Conservation (phyloP, 53 echinoderm and acorn worm genomes). For the Holothuria scabra region DNA sequence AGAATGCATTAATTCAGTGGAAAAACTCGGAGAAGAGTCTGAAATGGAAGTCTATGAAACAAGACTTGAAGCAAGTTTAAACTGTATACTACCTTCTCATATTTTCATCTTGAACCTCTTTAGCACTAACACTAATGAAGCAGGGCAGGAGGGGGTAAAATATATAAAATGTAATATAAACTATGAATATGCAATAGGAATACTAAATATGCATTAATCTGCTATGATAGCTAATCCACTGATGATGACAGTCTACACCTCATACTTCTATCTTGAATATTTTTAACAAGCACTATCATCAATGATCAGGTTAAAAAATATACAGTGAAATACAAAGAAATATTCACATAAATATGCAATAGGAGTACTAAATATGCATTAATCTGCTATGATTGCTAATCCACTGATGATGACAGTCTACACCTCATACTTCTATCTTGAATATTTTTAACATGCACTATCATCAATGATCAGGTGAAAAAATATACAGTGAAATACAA, state of each 20-base stretch:
- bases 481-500: background rate
- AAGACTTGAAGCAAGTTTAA: too few relatives aligned
- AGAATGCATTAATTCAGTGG: background rate
- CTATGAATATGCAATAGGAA: too few relatives aligned
- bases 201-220: too few relatives aligned
- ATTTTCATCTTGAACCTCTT: constrained; percentile 68
- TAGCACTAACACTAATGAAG: constrained; percentile 56
- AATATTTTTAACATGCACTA: constrained; percentile 58
- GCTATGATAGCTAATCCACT: too few relatives aligned
- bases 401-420: background rate
- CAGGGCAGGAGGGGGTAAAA: background rate
- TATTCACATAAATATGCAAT: too few relatives aligned
- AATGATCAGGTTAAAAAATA: background rate
- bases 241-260: background rate
- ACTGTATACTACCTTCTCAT: constrained; percentile 60
- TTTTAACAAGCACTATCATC: constrained; percentile 60
- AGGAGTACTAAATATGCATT: too few relatives aligned
- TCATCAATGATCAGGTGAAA: constrained; percentile 29
- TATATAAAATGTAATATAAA: background rate
- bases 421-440: constrained; percentile 64
- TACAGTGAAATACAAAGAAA: background rate
- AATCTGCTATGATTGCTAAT: too few relatives aligned
- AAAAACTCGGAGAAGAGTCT: background rate
- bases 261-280: constrained; percentile 64
- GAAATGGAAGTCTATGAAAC: too few relatives aligned